Conservation (phyloP, 1,140 invertebrate species). For the Maniola jurtina region DNA sequence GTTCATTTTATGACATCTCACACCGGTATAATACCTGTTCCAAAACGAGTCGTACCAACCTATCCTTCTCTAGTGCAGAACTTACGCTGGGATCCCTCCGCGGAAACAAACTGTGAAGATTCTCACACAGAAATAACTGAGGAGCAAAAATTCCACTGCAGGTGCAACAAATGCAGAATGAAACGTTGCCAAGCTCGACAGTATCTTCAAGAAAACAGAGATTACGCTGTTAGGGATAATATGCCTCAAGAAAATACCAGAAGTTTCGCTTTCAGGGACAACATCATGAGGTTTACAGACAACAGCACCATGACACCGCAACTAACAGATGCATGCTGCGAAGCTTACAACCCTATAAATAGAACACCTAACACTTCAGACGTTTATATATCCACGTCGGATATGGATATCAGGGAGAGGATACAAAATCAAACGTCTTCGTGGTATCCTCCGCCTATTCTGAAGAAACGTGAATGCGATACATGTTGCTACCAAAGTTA, state of each 20-base stretch:
- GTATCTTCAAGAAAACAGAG: not conserved
- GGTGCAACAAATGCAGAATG: slow-evolving; percentile 18
- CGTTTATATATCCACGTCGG: slow-evolving; percentile 27
- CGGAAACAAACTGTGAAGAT: slow-evolving; percentile 31
- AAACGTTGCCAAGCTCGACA: slow-evolving; percentile 27
- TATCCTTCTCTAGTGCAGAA: slow-evolving; percentile 37
- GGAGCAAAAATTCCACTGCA: slow-evolving; percentile 23
- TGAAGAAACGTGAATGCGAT: slow-evolving; percentile 27
- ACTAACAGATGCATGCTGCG: slow-evolving; percentile 41
- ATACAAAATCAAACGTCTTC: slow-evolving; percentile 5
- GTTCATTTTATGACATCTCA: slow-evolving; percentile 38
- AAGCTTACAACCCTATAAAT: slow-evolving; percentile 19
- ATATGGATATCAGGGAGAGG: slow-evolving; percentile 25
- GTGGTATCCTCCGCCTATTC: slow-evolving; percentile 23
- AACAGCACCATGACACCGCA: slow-evolving; percentile 54
- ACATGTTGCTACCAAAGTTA: not conserved
- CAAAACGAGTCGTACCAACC: slow-evolving; percentile 23
- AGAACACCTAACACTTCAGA: slow-evolving; percentile 22
- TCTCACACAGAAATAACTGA: slow-evolving; percentile 3
- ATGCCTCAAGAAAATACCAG: slow-evolving; percentile 12
- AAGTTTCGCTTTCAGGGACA: slow-evolving; percentile 35
- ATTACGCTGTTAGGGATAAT: slow-evolving; percentile 39
- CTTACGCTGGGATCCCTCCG: slow-evolving; percentile 36
- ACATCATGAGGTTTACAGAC: slow-evolving; percentile 52
- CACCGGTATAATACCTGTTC: slow-evolving; percentile 6